Evolutionary conservation across 2,113 vertebrate genomes (phyloP), one percentile per base, ranked within the genome.

Genomic region (Anas platyrhynchos): DNA sequence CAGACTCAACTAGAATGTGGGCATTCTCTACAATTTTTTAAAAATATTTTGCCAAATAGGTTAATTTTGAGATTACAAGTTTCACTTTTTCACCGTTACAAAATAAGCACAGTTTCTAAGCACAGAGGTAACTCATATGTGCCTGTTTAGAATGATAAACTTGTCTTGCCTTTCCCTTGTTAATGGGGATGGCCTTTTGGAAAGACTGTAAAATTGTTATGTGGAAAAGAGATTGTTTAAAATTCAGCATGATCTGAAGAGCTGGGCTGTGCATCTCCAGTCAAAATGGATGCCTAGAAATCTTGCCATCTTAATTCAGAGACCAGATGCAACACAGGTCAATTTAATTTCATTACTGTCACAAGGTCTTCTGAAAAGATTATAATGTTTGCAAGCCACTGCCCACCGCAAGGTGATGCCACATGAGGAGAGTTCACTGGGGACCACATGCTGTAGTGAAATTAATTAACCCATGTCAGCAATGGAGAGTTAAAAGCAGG

Each of bases 341-440:
- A 97, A 96, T 95, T 95, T 96, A 96, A 97, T 97, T 97, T 96
- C 91, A 93, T 96, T 96, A 92, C 92, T 96, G 94, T 93, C 94
- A 94, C 69, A 89, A 96, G 93, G 94, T 96, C 94, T 90, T 71
- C 69, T 85, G 92, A 26, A 89, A 94, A 93, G 91, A 95, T 95
- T 81, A 80, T 89, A 76, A 90, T 76, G 81, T 94, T 94, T 72
- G 69, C 58, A 86, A 95, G 83, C 20, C 66, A 83, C 88, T 94
- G 86, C 83, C 71, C 0, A 1, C 84, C 0, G 5, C 59, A 83
- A 93, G 88, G 92, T 95, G 93, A 89, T 95, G 81, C 88, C 96
- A 92, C 77, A 9, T 46, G 94, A 89, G 96, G 83, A 58, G 71
- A 85, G 86, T 92, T 95, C 93, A 80, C 74, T 27, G 82, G 55